These are phyloP conservation scores for Pseudolaguvia tuberculata DNA, from an alignment of 2,113 vertebrate species.

Conservation along the genomic window DNA sequence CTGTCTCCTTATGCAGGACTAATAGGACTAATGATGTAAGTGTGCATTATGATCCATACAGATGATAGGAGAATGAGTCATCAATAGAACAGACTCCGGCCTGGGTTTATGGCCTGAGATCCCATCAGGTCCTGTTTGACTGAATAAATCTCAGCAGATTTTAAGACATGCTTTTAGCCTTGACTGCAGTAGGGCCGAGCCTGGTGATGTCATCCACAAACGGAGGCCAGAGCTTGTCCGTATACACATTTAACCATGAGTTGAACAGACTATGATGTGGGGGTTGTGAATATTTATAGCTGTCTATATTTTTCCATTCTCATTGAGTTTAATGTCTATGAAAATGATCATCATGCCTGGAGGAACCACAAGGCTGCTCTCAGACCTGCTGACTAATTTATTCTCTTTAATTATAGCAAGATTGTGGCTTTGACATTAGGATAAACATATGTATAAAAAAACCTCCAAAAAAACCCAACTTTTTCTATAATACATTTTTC, in stretches of 20 bases:
- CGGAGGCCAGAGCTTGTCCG: conserved; percentile 14
- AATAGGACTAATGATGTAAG: conserved; percentile 48
- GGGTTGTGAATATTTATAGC: conserved; percentile 24
- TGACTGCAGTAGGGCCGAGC: conserved; percentile 26
- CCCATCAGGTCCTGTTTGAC: conserved; percentile 43
- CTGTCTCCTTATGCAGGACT: conserved; percentile 34
- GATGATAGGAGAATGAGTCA: conserved; percentile 50
- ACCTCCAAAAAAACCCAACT: too few species aligned
- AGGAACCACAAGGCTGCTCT: conserved; percentile 19
- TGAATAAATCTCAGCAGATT: conserved; percentile 45
- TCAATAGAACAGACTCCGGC: conserved; percentile 42
- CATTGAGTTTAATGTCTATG: conserved; percentile 38
- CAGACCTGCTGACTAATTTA: conserved; percentile 36
- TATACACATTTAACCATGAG: conserved; percentile 2
- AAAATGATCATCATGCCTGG: conserved; percentile 45
- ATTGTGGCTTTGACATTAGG: conserved; percentile 29
- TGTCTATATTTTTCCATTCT: conserved; percentile 25
- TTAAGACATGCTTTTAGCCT: conserved; percentile 44
- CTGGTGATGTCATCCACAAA: conserved; percentile 31
- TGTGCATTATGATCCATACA: conserved; percentile 43
- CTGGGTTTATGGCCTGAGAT: conserved; percentile 42
- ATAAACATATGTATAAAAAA: not conserved
- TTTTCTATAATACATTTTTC: not conserved
- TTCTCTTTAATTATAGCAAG: conserved; percentile 37
- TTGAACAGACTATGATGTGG: conserved; percentile 28